Evolutionary conservation across 2,888 invertebrate species (phyloP).

Genomic region (Leucophora obtusa): DNA sequence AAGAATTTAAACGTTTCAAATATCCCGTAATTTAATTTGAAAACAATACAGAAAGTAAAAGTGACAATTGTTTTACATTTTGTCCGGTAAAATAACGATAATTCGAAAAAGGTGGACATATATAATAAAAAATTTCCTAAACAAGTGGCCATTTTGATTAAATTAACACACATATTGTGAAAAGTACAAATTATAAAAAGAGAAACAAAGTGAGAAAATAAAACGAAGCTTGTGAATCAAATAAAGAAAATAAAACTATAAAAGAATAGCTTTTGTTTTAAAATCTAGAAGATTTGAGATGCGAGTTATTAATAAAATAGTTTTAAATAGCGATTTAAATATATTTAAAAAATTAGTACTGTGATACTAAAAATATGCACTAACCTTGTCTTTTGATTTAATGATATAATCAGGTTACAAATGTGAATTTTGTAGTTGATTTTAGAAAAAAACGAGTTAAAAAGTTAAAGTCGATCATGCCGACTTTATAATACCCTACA

Average conservation of each 20-base stretch:
- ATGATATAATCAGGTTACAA: not conserved
- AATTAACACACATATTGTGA: slow-evolving; percentile 55
- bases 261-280: slow-evolving; percentile 26
- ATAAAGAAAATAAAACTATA: slow-evolving; percentile 7
- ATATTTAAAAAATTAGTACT: not conserved
- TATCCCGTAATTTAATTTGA: not conserved
- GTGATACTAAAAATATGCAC: too few species aligned
- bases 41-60: slow-evolving; percentile 3
- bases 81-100: not conserved
- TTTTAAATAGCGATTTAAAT: not conserved
- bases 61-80: not conserved
- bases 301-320: not conserved
- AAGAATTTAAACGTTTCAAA: too few species aligned
- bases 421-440: too few species aligned
- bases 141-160: slow-evolving; percentile 66
- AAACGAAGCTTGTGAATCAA: slow-evolving; percentile 66
- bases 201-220: slow-evolving; percentile 23
- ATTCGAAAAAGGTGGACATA: slow-evolving; percentile 42
- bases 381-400: not conserved
- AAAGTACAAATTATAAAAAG: slow-evolving; percentile 56
- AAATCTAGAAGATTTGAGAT: slow-evolving; percentile 32
- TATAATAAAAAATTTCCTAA: slow-evolving; percentile 24
- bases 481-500: too few species aligned
- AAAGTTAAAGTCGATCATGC: too few species aligned
- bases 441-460: too few species aligned